A percentile compares a stretch with the other conserved stretches of the same genome.
Conservation (phyloP, 2,797 vertebrate species). For the Gorsachius magnificus region DNA sequence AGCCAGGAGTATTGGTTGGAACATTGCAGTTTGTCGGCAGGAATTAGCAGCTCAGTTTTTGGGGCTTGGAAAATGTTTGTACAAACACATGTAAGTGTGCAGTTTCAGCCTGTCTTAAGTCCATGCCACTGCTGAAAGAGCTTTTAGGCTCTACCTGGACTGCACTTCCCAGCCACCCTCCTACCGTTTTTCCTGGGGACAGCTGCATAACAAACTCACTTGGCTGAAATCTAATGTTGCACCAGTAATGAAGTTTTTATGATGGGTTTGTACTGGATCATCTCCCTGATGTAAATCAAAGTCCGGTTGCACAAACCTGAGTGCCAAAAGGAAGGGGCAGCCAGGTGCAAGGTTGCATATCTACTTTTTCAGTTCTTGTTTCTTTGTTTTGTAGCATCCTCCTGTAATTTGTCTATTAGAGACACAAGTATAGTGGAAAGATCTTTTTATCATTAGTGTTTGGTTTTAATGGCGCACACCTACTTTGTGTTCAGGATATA, state of each 20-base stretch:
- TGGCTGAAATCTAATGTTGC: neutral
- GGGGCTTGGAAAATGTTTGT: neutral
- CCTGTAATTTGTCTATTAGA: neutral
- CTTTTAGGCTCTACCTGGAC: neutral
- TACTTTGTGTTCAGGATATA: neutral
- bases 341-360: neutral
- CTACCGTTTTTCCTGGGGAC: neutral
- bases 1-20: neutral
- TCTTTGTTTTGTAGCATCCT: neutral
- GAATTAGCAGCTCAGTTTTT: neutral
- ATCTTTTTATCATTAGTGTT: neutral
- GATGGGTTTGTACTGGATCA: neutral
- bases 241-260: neutral
- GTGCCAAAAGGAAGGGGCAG: neutral
- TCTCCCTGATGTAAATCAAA: neutral
- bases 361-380: neutral
- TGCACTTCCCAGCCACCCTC: neutral
- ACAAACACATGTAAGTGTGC: fast-evolving
- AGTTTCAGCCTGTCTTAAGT: neutral
- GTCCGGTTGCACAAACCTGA: neutral
- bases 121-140: neutral
- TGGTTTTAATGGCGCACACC: neutral
- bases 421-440: fast-evolving
- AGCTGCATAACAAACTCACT: neutral
- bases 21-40: neutral